These are phyloP conservation scores for Papilio polyxenes DNA, from an alignment of 1,140 invertebrate genomes.

Conservation along the genomic window DNA sequence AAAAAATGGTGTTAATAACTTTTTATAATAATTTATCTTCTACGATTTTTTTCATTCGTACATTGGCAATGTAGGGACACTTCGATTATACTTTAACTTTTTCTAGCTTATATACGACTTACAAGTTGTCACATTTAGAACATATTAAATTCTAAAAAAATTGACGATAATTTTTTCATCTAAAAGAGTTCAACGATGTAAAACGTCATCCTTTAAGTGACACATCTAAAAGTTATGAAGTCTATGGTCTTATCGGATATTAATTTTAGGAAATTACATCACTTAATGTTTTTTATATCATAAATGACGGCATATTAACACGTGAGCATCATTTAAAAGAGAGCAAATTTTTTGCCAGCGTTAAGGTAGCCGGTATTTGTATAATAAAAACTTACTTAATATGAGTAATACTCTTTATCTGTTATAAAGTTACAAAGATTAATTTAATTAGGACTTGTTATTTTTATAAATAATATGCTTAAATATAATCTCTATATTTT, in stretches of 20 bases:
- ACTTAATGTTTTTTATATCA: constrained; percentile 61
- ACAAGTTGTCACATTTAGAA: too few species aligned
- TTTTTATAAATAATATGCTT: neutral
- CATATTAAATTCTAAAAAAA: neutral
- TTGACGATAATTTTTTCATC: neutral
- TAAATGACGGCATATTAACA: constrained; percentile 58
- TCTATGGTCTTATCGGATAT: constrained; percentile 50
- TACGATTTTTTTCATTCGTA: too few species aligned
- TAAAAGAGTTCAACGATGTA: neutral
- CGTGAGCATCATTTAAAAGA: constrained; percentile 69
- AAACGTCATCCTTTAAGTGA: neutral
- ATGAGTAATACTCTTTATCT: neutral
- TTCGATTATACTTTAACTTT: too few species aligned
- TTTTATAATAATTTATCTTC: too few species aligned
- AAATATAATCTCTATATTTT: too few species aligned
- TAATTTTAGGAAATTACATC: constrained; percentile 66
- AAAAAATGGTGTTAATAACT: too few species aligned
- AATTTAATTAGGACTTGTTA: neutral
- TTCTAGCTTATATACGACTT: too few species aligned
- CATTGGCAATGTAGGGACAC: too few species aligned
- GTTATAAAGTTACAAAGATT: neutral
- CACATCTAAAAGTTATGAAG: constrained; percentile 45
- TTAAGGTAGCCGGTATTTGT: constrained; percentile 16
- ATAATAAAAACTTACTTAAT: neutral
- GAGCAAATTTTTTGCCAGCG: constrained; percentile 61